Base-by-base conservation (phyloP, 2,113 vertebrate species). In the Otus sunia region DNA sequence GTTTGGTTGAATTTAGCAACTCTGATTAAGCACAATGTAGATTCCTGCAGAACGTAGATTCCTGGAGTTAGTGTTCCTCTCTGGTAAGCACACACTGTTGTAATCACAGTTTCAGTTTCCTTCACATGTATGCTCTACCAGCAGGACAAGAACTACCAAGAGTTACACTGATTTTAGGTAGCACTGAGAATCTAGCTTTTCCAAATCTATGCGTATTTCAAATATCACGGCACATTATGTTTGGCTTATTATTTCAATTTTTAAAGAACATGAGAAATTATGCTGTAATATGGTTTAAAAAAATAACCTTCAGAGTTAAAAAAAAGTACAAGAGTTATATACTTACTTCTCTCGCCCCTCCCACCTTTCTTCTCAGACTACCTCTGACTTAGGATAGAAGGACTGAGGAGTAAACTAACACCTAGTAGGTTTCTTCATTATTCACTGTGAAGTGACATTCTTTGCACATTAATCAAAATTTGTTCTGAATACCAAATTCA, bases 401-500 rank as follows among this genome's bases (percentile, higher is more conserved):
- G 76, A 84, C 59, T 37, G 45, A 83, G 49, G 67, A 83, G 30
- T 58, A 79, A 86, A 72, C 4, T 49, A 94, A 93, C 67, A 92
- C 41, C 59, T 83, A 79, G 49, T 39, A 83, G n/a, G 47, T 62
- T 88, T 59, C 85, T 76, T 90, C 72, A 53, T 76, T 92, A 73
- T 69, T 92, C 68, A 67, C 9, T 19, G 22, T 11, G 27, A 29
- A 80, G 75, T 41, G 37, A 86, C 4, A 3, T 34, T 77, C 81
- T 88, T 60, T 69, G 34, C 59, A 69, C 29, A 12, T 80, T 83
- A 88, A 86, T 88, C 59, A 91, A 95, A 92, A 53, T 47, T 80
- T 45, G 25, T 55, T 96, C 86, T 69, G 66, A 94, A 94, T 62
- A 88, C 19, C 45, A 92, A 88, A 86, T 77, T 91, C 63, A 62